A percentile compares a stretch with the other conserved stretches of the same genome.
These are phyloP conservation scores for Rousettus madagascariensis DNA, from an alignment of 2,797 vertebrate genomes.

Conservation along the genomic window DNA sequence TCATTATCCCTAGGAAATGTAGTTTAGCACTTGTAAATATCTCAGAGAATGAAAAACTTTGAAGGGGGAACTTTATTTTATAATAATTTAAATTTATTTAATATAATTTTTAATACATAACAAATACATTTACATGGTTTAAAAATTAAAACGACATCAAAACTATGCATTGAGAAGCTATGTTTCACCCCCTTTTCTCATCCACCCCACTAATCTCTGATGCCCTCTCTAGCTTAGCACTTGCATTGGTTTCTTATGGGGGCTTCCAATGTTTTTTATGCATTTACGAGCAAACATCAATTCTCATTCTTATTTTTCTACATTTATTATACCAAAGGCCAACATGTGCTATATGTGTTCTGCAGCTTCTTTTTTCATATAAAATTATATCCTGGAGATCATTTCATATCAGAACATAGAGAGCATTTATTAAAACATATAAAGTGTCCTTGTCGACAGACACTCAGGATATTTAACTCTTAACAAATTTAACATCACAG, in stretches of 20 bases:
- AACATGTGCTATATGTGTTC: neutral
- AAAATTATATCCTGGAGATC: neutral
- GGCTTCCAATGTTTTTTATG: neutral
- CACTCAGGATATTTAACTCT: neutral
- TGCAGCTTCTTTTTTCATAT: neutral
- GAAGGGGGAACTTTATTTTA: neutral
- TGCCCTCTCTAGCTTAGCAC: neutral
- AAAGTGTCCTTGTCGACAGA: neutral
- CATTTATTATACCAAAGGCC: neutral
- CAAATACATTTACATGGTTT: neutral
- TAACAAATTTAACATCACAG: neutral
- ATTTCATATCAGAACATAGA: neutral
- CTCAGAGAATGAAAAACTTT: neutral
- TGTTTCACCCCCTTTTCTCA: neutral
- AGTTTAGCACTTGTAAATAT: neutral
- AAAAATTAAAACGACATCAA: slow-evolving; percentile 12
- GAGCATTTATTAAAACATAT: neutral
- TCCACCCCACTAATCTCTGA: neutral
- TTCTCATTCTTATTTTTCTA: neutral
- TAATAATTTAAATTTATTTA: neutral
- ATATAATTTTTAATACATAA: neutral
- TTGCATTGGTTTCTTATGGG: neutral
- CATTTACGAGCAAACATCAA: neutral
- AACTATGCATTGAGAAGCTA: neutral
- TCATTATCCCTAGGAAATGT: neutral